A percentile compares a stretch with the other conserved stretches of the same genome.
phyloP scores from a whole-genome alignment of 2,888 invertebrate species.

The Dynastes hyllus region DNA sequence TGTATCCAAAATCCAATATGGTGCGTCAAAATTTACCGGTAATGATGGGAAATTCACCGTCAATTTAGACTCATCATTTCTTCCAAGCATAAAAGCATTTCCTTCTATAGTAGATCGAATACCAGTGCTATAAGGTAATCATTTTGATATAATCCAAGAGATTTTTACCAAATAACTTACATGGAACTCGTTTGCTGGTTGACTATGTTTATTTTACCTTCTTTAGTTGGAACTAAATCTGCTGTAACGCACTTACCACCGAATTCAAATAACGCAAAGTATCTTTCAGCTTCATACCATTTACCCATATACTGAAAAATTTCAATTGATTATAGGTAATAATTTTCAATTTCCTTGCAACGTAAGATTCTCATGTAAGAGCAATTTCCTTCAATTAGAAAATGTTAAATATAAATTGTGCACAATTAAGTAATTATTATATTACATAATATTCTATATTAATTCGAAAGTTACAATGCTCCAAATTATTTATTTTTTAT shows the following conservation, averaged over 20 bases:
- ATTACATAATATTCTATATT: background rate
- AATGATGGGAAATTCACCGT: constrained; percentile 77
- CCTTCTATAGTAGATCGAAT: constrained; percentile 75
- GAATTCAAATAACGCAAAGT: constrained; percentile 83
- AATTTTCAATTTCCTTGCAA: background rate
- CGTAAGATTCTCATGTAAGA: background rate
- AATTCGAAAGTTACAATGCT: background rate
- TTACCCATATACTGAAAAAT: constrained; percentile 73
- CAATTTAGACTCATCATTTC: constrained; percentile 76
- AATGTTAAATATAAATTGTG: background rate
- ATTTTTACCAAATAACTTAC: constrained; percentile 64
- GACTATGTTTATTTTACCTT: constrained; percentile 68
- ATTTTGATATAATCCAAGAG: background rate
- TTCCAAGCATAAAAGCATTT: constrained; percentile 72
- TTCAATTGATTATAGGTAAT: background rate
- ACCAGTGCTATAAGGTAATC: constrained; percentile 73
- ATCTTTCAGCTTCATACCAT: constrained; percentile 86
- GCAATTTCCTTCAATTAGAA: background rate
- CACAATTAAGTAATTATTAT: background rate
- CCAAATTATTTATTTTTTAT: background rate
- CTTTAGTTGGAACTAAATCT: constrained; percentile 74
- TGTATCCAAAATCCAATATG: constrained; percentile 79
- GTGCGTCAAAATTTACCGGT: constrained; percentile 74
- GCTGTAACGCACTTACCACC: constrained; percentile 85
- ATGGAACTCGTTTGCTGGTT: constrained; percentile 70